Base-by-base conservation (phyloP, 2,113 vertebrate species). In the Apteryx owenii region DNA sequence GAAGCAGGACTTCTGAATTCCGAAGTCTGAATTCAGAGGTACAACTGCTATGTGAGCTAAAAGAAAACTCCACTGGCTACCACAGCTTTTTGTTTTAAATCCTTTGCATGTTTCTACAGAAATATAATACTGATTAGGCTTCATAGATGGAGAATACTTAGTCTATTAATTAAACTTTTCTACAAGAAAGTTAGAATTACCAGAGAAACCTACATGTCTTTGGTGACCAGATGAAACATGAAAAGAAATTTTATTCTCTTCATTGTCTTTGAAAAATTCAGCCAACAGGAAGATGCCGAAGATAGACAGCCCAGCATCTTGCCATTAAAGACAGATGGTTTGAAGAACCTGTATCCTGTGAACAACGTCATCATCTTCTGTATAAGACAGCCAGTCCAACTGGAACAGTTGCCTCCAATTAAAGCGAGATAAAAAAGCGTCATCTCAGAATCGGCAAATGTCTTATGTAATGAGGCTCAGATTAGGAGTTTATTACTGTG, bases 381-480 rank as follows among this genome's bases (percentile, higher is more conserved):
- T 26, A 25, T 73, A 71, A 88, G 42, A 66, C 64, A 97, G 31
- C 10, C 71, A 78, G 85, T 90, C 81, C 94, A 96, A 85, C 87
- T 95, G 94, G 95, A 96, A 68, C 42, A 68, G 81, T 95, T 95
- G 68, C 25, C 51, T 92, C 56, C 95, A 94, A 75, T 91, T 95
- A 85, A 88, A 94, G 46, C 11, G 76, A 70, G 50, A 79, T n/a
- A 62, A 81, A 77, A 80, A 81, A 91, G n/a, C 56, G 81, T 38
- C 70, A 69, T 58, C 56, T 85, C 58, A 62, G 12, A 2, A 80
- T 21, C 3, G 3, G 54, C 31, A 89, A 94, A 85, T 54, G 58
- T 29, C 79, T 91, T 66, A 53, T 83, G 71, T 78, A 81, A 61
- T 10, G 11, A 85, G 54, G 14, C n/a, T 77, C 51, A 66, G 75